Percentiles rank a stretch among this genome's conserved stretches.
These are phyloP conservation scores for Heteromormyrus szaboi DNA, from an alignment of 2,797 vertebrate species.

Conservation along the genomic window DNA sequence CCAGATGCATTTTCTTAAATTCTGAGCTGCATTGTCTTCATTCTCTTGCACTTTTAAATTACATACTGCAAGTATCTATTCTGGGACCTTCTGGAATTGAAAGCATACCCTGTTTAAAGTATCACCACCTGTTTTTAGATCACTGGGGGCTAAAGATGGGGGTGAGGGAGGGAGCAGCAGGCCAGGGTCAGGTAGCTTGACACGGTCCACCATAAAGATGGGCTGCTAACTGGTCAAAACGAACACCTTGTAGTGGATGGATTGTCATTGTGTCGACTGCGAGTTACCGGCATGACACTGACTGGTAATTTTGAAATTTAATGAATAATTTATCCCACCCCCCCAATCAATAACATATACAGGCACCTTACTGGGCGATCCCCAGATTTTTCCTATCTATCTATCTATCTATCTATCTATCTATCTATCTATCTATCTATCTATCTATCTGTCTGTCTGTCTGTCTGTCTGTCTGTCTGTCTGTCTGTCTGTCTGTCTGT, in stretches of 20 bases:
- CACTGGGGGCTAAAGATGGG: neutral
- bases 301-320: neutral
- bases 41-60: neutral
- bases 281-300: neutral
- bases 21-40: neutral
- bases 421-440: too few species aligned
- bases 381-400: neutral
- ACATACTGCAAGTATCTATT: slow-evolving; percentile 31
- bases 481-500: neutral
- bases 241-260: neutral
- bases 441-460: too few species aligned
- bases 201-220: neutral
- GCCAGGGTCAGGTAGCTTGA: neutral
- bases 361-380: neutral
- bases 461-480: too few species aligned
- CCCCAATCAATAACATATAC: neutral
- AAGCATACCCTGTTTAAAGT: slow-evolving; percentile 37
- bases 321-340: neutral
- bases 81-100: slow-evolving; percentile 34
- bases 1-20: neutral
- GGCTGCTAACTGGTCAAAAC: neutral
- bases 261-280: neutral
- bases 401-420: too few species aligned
- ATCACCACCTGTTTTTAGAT: slow-evolving; percentile 38
- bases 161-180: neutral